Base-by-base conservation (phyloP, 2,888 invertebrate species). In the Chelonus formosanus region DNA sequence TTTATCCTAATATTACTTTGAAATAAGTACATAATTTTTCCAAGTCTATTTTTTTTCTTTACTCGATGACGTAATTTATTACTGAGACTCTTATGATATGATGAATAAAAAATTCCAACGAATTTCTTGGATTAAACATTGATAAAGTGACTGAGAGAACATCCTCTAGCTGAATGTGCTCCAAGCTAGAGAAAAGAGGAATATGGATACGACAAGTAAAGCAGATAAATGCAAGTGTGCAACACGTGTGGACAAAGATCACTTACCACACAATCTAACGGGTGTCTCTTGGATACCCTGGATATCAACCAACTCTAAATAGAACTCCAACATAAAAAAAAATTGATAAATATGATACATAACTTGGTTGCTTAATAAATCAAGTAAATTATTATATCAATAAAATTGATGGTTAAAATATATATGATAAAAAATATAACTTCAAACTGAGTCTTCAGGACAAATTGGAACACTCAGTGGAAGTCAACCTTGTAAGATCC, bases 241-340 rank as follows among this genome's bases (percentile, higher is more conserved):
- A 68, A 69, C 73, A 73, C 69, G 73, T 73, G 73, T 71, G 65
- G 20, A 20, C 20, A 69, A 68, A 65, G 66, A 70, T 70, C 69
- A 68, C 69, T 67, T 65, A 66, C 67, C 65, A 67, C 59, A 69
- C 63, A 50, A 66, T 66, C 67, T 72, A 72, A 67, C 71, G 72
- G 72, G 72, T 71, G 71, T 69, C 63, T 59, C 55, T 20, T 36
- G 8, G 44, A 43, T 20, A 43, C 32, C 63, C 7, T 7, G 4
- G 7, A 52, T 34, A 10, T 61, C 7, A 53, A 5, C 8, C 10
- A 31, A 31, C 52, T 43, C 6, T 4, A 60, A 43, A 20, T 31
- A n/a, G 31, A 48, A 48, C 50, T 48, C 36, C 5, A 48, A 43
- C 36, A 31, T 20, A 35, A 8, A 20, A 20, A 1, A 20, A 20